Evolutionary conservation across 1,140 invertebrate genomes (phyloP).

Genomic region (Ruditapes philippinarum): DNA sequence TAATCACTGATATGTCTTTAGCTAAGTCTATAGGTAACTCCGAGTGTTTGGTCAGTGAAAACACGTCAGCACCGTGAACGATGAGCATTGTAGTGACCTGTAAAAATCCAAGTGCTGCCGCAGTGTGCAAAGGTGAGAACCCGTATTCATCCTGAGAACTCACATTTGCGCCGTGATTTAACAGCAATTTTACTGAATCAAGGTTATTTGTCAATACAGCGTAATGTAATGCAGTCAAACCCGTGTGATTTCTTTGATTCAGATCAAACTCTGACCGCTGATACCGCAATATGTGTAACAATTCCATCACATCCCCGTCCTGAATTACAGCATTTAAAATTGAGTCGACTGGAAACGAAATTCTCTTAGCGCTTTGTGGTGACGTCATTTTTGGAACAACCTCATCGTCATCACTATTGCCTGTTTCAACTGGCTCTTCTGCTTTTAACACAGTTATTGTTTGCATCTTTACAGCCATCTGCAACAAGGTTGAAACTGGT

Average conservation of each 20-base stretch:
- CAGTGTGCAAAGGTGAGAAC: slow-evolving; percentile 99
- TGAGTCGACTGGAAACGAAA: slow-evolving; percentile 82
- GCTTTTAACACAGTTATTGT: background rate
- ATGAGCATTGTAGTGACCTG: slow-evolving; percentile 90
- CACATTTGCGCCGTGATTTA: slow-evolving; percentile 97
- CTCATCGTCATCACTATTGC: slow-evolving; percentile 11
- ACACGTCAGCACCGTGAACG: slow-evolving; percentile 80
- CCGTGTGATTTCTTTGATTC: slow-evolving; percentile 80
- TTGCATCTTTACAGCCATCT: no score
- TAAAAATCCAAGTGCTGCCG: slow-evolving; percentile 97
- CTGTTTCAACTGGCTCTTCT: background rate
- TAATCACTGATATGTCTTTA: slow-evolving; percentile 78
- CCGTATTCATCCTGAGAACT: slow-evolving; percentile 99
- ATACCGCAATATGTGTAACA: slow-evolving; percentile 74
- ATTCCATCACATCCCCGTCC: slow-evolving; percentile 80
- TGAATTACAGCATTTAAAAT: slow-evolving; percentile 82
- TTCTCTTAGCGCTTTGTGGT: slow-evolving; percentile 47
- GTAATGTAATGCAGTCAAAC: slow-evolving; percentile 82
- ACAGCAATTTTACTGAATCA: slow-evolving; percentile 99
- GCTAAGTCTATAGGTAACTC: slow-evolving; percentile 81
- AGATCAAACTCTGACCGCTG: slow-evolving; percentile 72
- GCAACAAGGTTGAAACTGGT: no score
- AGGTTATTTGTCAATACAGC: slow-evolving; percentile 91
- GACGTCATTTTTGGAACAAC: background rate
- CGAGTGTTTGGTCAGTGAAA: slow-evolving; percentile 75